Evolutionary conservation across 2,888 invertebrate species (phyloP).

Genomic region (Sarcophaga caerulescens): DNA sequence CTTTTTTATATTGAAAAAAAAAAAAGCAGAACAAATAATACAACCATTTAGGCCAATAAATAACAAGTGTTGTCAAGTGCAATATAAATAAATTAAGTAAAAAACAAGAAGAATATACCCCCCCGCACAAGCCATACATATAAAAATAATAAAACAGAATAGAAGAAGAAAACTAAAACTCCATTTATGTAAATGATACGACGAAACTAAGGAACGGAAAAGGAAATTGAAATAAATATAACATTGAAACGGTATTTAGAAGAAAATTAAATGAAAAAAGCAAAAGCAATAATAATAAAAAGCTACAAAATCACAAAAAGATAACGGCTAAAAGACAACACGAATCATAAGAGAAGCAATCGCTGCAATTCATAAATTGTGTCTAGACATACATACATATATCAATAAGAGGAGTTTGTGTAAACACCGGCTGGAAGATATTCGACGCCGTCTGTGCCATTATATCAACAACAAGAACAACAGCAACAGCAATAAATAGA

Average conservation of each 20-base stretch:
- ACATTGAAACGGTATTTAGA: background rate
- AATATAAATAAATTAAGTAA: conserved; percentile 53
- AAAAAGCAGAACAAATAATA: background rate
- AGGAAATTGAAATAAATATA: conserved; percentile 12
- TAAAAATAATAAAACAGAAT: background rate
- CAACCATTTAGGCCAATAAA: conserved; percentile 62
- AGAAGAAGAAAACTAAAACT: background rate
- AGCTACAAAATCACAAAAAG: no score
- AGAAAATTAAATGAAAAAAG: background rate
- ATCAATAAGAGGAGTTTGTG: background rate
- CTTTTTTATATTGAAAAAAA: background rate
- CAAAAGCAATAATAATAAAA: background rate
- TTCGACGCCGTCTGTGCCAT: background rate
- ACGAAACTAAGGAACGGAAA: background rate
- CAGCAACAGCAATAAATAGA: background rate
- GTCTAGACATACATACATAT: no score
- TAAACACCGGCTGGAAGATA: background rate
- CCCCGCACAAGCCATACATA: background rate
- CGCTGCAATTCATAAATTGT: background rate
- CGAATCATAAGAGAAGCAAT: background rate
- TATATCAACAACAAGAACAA: background rate
- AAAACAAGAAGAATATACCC: background rate
- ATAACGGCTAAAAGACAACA: background rate
- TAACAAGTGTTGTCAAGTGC: conserved; percentile 65
- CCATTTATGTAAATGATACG: background rate